Base-by-base conservation (phyloP, 2,797 vertebrate genomes). In the Neopelma chrysocephalum region DNA sequence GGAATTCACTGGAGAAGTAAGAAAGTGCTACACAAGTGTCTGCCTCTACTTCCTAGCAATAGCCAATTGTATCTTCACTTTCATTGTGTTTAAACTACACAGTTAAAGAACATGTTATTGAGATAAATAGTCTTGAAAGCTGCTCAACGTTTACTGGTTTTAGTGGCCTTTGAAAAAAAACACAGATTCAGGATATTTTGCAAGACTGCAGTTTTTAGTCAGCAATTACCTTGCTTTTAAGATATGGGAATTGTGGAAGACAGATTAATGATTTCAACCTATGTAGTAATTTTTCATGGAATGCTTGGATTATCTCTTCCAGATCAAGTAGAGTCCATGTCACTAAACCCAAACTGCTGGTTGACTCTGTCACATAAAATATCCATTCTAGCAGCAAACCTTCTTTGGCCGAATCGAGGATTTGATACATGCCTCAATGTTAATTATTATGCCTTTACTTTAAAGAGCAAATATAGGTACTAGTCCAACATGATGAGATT, bases 311-410 rank as follows among this genome's bases (percentile, higher is more conserved):
- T 65, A 53, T 34, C 11, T 15, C 10, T 90, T 82, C 45, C 16
- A 62, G 72, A 69, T 34, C 18, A 68, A 82, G 22, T 3, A 58
- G 11, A 2, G 9, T 43, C 2, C 6, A 40, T 0, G 0, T 42
- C 13, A 64, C 57, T 42, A 73, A 77, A 47, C 9, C 14, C 62
- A 73, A 47, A 29, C 5, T 45, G 19, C 3, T 36, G 17, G 20
- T 8, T 84, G 14, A 29, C 12, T 51, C 23, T 73, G 58, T 36
- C n/a, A 19, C 6, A 10, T 43, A 54, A 79, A 80, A 29, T 66
- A 66, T 12, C 32, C 15, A 15, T 86, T 85, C 27, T 21, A 81
- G 18, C 7, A 83, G 8, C 11, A 68, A 71, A 78, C 51, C 29
- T 14, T 4, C 2, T 87, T 51, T 65, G 54, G 21, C 12, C 21